Percentiles rank a stretch among this genome's conserved stretches.
These are phyloP conservation scores for Tenebrio molitor DNA, from an alignment of 1,140 invertebrate species.

Conservation along the genomic window DNA sequence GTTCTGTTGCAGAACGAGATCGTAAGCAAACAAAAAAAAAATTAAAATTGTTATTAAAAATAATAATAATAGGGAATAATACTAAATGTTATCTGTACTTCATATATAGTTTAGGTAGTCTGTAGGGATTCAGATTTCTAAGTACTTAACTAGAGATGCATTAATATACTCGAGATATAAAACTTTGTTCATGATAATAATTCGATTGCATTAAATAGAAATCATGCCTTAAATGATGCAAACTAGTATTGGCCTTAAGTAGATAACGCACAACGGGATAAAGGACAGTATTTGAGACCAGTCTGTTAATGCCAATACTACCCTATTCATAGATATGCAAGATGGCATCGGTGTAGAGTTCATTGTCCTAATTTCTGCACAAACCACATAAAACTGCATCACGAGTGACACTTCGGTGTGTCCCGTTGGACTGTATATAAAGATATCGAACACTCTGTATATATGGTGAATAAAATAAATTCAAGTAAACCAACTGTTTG, in stretches of 20 bases:
- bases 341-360: not conserved
- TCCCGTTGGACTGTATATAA: too few relatives aligned
- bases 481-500: too few relatives aligned
- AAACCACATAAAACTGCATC: too few relatives aligned
- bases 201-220: too few relatives aligned
- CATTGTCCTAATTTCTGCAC: too few relatives aligned
- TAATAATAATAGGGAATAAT: conserved; percentile 57
- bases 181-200: too few relatives aligned
- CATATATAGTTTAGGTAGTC: conserved; percentile 55
- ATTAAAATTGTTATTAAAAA: conserved; percentile 64
- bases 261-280: conserved; percentile 13
- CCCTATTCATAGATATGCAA: not conserved
- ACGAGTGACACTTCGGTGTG: too few relatives aligned
- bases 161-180: too few relatives aligned
- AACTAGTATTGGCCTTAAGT: conserved; percentile 11
- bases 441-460: too few relatives aligned
- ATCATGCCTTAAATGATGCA: too few relatives aligned
- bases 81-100: conserved; percentile 67
- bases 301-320: conserved; percentile 12
- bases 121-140: conserved; percentile 25
- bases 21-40: conserved; percentile 49
- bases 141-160: conserved; percentile 21
- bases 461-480: too few relatives aligned
- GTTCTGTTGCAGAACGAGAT: conserved; percentile 38
- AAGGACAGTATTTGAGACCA: not conserved